Base-by-base conservation (phyloP, 2,113 vertebrate genomes). In the Zonotrichia leucophrys region DNA sequence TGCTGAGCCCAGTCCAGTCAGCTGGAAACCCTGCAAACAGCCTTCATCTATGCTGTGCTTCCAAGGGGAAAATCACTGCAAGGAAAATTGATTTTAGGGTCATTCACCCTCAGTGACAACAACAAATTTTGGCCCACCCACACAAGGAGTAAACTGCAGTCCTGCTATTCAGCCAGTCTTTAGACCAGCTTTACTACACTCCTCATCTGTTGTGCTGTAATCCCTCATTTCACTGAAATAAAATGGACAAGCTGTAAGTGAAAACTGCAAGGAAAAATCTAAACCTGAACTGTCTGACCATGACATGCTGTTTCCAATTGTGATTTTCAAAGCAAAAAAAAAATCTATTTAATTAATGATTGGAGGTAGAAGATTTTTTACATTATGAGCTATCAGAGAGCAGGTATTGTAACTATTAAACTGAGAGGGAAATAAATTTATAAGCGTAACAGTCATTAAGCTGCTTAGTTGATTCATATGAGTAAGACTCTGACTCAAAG, bases 1-100 rank as follows among this genome's bases (percentile, higher is more conserved):
- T 95, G 94, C 96, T 97, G 92, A 81, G 78, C 88, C 77, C 68
- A 92, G 70, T 31, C 78, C 96, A 95, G 83, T 94, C 93, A 96
- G 77, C 95, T 95, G 94, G 95, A 97, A 97, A 97, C 59, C 70
- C 91, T 92, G 94, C 88, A 96, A 95, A 97, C 60, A 94, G 67
- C 88, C 92, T 93, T 90, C 95, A 93, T 92, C 94, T 89, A 47
- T 74, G 94, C 74, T 96, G 97, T 97, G 95, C 95, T 98, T 96
- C 82, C 97, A 97, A 97, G 97, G 83, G 96, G 97, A 98, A 98
- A 99, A 98, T 97, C 96, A 97, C 92, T 94, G 94, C 91, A 70
- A 87, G 56, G 89, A 98, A 96, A 98, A 98, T 96, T 97, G 97
- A 98, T 98, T 98, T 98, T 93, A 96, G 95, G 94, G 95, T 97